phyloP scores from a whole-genome alignment of 2,113 vertebrate genomes.

The Xenus cinereus region DNA sequence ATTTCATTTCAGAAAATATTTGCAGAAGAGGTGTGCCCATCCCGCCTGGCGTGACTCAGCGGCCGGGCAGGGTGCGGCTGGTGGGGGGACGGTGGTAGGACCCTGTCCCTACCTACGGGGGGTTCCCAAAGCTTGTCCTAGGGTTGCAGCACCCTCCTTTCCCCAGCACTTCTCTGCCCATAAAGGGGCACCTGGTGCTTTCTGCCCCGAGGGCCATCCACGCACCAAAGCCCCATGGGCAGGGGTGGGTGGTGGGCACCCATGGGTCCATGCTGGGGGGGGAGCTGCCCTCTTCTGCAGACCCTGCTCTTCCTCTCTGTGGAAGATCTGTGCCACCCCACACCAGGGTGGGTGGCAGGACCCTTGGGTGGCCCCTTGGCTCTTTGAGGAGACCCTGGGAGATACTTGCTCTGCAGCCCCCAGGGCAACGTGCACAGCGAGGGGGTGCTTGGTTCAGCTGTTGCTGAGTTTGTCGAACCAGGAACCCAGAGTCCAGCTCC shows the following conservation, averaged over 20 bases:
- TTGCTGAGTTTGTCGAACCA: neutral
- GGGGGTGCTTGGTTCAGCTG: rapidly evolving
- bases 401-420: neutral
- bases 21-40: neutral
- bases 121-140: rapidly evolving
- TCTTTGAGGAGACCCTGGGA: neutral
- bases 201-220: neutral
- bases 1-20: neutral
- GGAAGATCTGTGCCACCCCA: neutral
- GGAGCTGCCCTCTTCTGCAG: neutral
- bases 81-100: rapidly evolving
- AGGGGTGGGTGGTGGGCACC: neutral
- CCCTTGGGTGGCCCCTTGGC: neutral
- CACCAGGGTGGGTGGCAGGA: neutral
- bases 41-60: neutral
- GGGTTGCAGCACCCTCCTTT: neutral
- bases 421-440: neutral
- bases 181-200: rapidly evolving
- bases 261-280: rapidly evolving
- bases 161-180: rapidly evolving
- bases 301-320: neutral
- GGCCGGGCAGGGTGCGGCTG: neutral
- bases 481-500: neutral
- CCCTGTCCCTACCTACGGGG: rapidly evolving
- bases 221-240: neutral